phyloP scores from a whole-genome alignment of 2,888 invertebrate genomes.

The Leptinotarsa haldemani region DNA sequence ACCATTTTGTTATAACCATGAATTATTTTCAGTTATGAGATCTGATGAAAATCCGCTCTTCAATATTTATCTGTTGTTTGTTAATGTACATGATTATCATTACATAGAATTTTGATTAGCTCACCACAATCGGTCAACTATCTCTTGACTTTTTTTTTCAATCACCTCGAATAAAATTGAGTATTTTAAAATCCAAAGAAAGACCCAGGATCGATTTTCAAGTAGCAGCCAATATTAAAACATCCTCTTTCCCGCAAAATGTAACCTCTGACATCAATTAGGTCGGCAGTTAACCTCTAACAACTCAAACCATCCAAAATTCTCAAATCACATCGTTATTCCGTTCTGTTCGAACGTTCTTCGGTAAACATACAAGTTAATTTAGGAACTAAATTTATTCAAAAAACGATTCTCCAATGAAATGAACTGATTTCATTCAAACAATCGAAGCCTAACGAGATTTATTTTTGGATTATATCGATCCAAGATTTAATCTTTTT shows the following conservation, averaged over 20 bases:
- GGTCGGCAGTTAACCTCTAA: neutral
- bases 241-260: neutral
- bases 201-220: too few relatives aligned
- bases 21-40: too few relatives aligned
- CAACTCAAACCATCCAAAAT: neutral
- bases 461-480: constrained; percentile 5
- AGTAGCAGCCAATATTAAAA: neutral
- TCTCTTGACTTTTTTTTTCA: too few relatives aligned
- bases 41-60: too few relatives aligned
- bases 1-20: too few relatives aligned
- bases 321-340: constrained; percentile 1
- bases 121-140: too few relatives aligned
- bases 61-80: too few relatives aligned
- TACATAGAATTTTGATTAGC: too few relatives aligned
- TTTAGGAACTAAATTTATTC: neutral
- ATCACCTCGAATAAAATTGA: too few relatives aligned
- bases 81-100: too few relatives aligned
- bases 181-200: too few relatives aligned
- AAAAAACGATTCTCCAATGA: neutral
- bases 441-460: constrained; percentile 13
- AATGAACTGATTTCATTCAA: constrained; percentile 12
- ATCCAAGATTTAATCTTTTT: neutral
- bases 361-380: constrained; percentile 3
- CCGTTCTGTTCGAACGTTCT: neutral
- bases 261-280: neutral